Evolutionary conservation across 2,113 vertebrate genomes (phyloP).

Genomic region (Pluvialis apricaria): DNA sequence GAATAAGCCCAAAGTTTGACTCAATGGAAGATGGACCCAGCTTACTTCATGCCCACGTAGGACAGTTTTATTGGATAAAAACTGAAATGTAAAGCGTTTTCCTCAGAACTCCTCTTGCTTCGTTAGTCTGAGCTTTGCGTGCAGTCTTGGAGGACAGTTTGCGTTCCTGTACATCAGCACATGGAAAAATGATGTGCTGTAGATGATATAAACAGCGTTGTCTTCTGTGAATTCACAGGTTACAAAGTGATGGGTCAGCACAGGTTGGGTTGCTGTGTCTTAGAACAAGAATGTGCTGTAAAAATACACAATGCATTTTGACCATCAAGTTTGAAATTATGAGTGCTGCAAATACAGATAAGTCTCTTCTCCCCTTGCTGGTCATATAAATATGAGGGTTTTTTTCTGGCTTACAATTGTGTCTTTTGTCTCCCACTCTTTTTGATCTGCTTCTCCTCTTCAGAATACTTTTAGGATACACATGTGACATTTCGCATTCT

Average conservation of each 20-base stretch:
- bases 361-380: background rate
- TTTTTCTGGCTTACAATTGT: background rate
- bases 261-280: background rate
- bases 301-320: background rate
- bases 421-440: background rate
- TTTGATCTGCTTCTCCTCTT: background rate
- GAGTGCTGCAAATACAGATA: background rate
- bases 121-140: background rate
- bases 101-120: background rate
- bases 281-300: background rate
- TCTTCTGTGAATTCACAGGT: background rate
- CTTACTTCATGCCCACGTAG: background rate
- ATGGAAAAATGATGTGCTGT: background rate
- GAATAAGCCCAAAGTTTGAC: background rate
- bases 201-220: background rate
- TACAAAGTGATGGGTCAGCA: background rate
- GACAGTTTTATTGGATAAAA: background rate
- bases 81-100: background rate
- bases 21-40: background rate
- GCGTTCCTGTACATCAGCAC: background rate
- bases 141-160: background rate
- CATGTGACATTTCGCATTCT: background rate
- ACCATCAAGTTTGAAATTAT: background rate
- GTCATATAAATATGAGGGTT: background rate
- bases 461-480: background rate